Percentiles rank a stretch among this genome's conserved stretches.
These are phyloP conservation scores for Anhinga rufa DNA, from an alignment of 2,113 vertebrate genomes.

Conservation along the genomic window DNA sequence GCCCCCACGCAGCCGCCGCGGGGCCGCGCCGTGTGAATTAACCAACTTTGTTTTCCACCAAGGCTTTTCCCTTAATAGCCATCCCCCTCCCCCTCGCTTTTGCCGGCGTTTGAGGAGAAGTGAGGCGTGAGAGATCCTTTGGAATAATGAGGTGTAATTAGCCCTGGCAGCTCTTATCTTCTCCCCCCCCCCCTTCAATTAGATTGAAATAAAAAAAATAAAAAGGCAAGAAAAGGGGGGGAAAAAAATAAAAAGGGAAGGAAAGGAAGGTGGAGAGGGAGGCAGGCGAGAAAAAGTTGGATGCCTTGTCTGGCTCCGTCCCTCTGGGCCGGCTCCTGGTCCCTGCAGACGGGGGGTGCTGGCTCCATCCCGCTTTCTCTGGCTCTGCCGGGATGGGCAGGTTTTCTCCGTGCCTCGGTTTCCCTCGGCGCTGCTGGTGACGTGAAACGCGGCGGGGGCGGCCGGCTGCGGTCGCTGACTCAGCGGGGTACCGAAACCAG, in stretches of 20 bases:
- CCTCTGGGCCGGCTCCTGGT: not conserved
- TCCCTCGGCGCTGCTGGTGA: not conserved
- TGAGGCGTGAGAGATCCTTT: conserved; percentile 10
- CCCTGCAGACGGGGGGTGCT: not conserved
- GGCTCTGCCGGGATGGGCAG: not conserved
- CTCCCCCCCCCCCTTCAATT: not conserved
- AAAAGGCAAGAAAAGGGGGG: not conserved
- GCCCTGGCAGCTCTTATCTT: conserved; percentile 7
- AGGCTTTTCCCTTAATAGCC: not conserved
- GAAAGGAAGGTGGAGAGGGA: not conserved
- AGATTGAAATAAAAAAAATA: not conserved
- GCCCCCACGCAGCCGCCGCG: not conserved
- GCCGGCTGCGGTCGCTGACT: not conserved
- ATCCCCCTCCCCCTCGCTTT: not conserved
- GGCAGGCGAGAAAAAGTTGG: not conserved
- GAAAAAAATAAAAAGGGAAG: not conserved
- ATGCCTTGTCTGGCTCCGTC: not conserved
- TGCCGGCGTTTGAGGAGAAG: not conserved
- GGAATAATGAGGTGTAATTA: conserved; percentile 33
- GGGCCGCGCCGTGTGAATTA: not conserved
- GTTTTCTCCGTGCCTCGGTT: not conserved
- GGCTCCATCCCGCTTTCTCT: rapidly evolving
- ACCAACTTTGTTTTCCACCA: conserved; percentile 4
- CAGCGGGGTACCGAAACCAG: no score
- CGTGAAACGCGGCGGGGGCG: not conserved